Evolutionary conservation across 2,113 vertebrate genomes (phyloP).

Genomic region (Dissostichus mawsoni): DNA sequence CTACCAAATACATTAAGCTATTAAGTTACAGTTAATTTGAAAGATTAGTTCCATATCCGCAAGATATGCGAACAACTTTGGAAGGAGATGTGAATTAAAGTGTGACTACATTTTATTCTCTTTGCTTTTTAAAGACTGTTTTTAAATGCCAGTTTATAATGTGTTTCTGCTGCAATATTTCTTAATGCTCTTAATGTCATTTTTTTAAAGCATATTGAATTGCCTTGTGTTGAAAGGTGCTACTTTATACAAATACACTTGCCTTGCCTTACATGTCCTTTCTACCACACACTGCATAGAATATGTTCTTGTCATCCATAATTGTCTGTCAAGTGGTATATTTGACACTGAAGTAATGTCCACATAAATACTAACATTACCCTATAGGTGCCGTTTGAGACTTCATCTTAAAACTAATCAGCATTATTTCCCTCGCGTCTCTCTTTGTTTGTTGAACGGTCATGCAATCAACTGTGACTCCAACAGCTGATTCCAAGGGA

Average conservation of each 20-base stretch:
- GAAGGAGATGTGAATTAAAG: neutral
- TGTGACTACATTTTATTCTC: neutral
- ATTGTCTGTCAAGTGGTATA: neutral
- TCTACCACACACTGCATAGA: no score
- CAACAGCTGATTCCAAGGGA: conserved; percentile 68
- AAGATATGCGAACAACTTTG: neutral
- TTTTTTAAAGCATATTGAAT: no score
- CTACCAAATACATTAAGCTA: neutral
- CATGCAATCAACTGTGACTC: conserved; percentile 61
- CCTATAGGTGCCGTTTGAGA: neutral
- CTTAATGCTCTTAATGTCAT: no score
- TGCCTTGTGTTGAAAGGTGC: no score
- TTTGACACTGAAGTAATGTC: neutral
- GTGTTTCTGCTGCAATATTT: no score
- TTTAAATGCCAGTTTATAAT: no score
- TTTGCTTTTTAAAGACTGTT: no score
- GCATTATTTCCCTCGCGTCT: conserved; percentile 36
- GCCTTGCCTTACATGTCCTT: no score
- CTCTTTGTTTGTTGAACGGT: conserved; percentile 55
- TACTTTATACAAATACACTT: no score
- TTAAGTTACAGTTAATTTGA: neutral
- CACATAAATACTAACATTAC: neutral
- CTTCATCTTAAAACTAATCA: conserved; percentile 26
- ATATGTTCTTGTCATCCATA: neutral
- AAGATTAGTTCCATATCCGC: no score